A percentile compares a stretch with the other conserved stretches of the same genome.
These are phyloP conservation scores for Oryzias celebensis DNA, from an alignment of 2,113 vertebrate species.

Conservation along the genomic window DNA sequence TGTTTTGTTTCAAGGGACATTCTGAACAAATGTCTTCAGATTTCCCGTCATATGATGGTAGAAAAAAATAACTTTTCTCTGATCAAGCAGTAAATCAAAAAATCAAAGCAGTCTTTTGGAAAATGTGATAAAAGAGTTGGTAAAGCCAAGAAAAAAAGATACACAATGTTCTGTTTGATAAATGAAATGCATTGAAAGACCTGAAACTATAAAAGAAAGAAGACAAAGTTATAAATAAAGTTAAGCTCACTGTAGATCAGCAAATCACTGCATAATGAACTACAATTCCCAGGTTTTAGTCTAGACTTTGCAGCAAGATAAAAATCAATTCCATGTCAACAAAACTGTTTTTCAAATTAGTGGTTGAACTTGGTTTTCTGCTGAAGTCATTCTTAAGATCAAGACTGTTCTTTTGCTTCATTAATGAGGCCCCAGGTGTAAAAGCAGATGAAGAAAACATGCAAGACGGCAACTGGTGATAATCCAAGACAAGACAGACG, in stretches of 20 bases:
- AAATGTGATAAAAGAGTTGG: no score
- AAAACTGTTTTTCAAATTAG: neutral
- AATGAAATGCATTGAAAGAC: neutral
- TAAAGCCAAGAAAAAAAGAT: neutral
- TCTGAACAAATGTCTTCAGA: no score
- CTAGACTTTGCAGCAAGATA: constrained; percentile 2
- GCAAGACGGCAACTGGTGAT: constrained; percentile 3
- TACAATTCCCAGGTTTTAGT: neutral
- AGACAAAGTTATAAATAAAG: neutral
- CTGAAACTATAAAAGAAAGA: neutral
- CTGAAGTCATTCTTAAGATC: constrained; percentile 3
- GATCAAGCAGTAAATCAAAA: no score
- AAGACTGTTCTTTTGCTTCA: neutral
- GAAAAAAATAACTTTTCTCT: no score
- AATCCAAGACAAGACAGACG: constrained; percentile 16
- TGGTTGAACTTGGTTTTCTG: neutral
- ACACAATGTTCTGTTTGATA: neutral
- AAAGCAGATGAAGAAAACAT: neutral
- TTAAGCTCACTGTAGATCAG: neutral
- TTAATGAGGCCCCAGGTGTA: neutral
- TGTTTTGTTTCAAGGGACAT: no score
- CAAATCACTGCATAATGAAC: no score
- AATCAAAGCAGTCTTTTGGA: no score
- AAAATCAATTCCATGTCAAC: constrained; percentile 1
- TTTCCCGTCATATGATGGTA: no score